Percentiles rank a stretch among this genome's conserved stretches.
phyloP scores from a whole-genome alignment of 1,140 invertebrate genomes.

The Dreissena polymorpha region DNA sequence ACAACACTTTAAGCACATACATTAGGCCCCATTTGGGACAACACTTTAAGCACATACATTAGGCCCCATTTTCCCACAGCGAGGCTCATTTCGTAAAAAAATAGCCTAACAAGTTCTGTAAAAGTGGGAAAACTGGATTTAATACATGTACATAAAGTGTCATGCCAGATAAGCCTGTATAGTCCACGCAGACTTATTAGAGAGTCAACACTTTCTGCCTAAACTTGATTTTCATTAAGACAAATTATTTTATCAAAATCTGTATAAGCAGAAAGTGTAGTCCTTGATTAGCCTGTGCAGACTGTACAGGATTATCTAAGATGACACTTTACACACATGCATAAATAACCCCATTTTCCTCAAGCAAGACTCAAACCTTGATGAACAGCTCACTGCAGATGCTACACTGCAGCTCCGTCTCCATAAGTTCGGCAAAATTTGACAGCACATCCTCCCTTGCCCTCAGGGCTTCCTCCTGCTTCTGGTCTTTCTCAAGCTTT shows the following conservation, averaged over 20 bases:
- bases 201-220: too few relatives aligned
- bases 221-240: too few relatives aligned
- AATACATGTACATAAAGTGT: too few relatives aligned
- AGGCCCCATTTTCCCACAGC: not conserved
- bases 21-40: not conserved
- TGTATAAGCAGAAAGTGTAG: not conserved
- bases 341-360: not conserved
- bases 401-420: slow-evolving; percentile 88
- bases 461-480: slow-evolving; percentile 68
- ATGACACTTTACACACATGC: not conserved
- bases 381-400: slow-evolving; percentile 91
- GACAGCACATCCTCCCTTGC: slow-evolving; percentile 81
- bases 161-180: too few relatives aligned
- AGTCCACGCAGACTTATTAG: too few relatives aligned
- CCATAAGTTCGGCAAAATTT: slow-evolving; percentile 84
- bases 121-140: too few relatives aligned
- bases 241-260: not conserved
- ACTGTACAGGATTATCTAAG: not conserved
- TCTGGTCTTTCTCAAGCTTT: slow-evolving; percentile 70
- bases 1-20: too few relatives aligned
- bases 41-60: not conserved
- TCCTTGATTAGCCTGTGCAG: not conserved
- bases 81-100: too few relatives aligned
- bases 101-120: too few relatives aligned
- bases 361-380: slow-evolving; percentile 63